phyloP scores from a whole-genome alignment of 2,113 vertebrate genomes.

The Argyrosomus japonicus region DNA sequence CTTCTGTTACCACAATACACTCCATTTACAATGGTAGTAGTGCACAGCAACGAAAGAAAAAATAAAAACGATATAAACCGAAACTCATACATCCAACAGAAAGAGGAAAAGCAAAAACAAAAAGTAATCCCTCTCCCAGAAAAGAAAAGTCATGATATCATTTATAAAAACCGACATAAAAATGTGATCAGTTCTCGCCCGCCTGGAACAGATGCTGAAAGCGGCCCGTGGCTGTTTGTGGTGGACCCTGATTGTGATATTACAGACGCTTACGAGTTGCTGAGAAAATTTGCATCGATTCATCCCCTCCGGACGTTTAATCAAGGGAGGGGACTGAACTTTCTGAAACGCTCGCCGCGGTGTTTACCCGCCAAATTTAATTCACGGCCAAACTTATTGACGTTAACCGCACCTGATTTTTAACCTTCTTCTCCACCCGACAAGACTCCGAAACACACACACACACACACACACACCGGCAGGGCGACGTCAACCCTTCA shows the following conservation, averaged over 20 bases:
- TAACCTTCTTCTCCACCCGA: slow-evolving; percentile 42
- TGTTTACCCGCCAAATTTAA: slow-evolving; percentile 20
- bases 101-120: slow-evolving; percentile 46
- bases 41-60: slow-evolving; percentile 75
- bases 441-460: slow-evolving; percentile 12
- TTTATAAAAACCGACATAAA: slow-evolving; percentile 70
- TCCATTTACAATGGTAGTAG: slow-evolving; percentile 79
- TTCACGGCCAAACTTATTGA: not conserved
- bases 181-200: slow-evolving; percentile 70
- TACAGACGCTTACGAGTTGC: slow-evolving; percentile 29
- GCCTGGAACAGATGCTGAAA: slow-evolving; percentile 67
- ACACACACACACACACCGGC: slow-evolving; percentile 6
- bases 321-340: slow-evolving; percentile 16
- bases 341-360: not conserved
- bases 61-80: slow-evolving; percentile 49
- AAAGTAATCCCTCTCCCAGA: slow-evolving; percentile 67
- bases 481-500: slow-evolving; percentile 23
- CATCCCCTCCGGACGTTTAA: slow-evolving; percentile 31
- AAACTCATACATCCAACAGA: slow-evolving; percentile 61
- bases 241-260: slow-evolving; percentile 70
- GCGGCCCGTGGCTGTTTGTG: slow-evolving; percentile 70
- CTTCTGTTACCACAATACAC: slow-evolving; percentile 68
- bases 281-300: slow-evolving; percentile 58
- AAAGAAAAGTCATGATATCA: slow-evolving; percentile 69
- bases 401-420: slow-evolving; percentile 8